Base-by-base conservation (phyloP, 2,797 vertebrate species). In the Sebastes jordani region DNA sequence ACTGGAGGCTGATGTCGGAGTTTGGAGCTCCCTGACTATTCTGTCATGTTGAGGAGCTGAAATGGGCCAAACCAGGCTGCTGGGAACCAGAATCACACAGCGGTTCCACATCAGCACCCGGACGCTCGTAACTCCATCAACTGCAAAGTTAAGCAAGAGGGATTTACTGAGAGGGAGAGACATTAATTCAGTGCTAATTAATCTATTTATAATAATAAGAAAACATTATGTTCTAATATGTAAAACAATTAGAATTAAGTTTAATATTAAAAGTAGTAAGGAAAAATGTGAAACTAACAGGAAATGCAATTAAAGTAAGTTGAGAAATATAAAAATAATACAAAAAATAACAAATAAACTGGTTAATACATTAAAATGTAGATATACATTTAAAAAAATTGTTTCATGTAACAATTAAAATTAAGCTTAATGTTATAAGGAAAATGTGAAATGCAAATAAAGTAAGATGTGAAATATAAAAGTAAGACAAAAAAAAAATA, bases 51-150 rank as follows among this genome's bases (percentile, higher is more conserved):
- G 82, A 22, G 89, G 66, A 1, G 91, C 81, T 11, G 96, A 83
- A 89, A 97, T 95, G 92, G 95, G 93, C 71, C 94, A 78, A 34
- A 96, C 95, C 56, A 95, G 87, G 6, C 86, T 90, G 16, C 29
- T 2, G 0, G 96, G 94, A 34, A 97, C 89, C 42, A 93, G 90
- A 18, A 86, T 85, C 66, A 90, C 93, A 71, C 84, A 92, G 65
- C 94, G 92, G 29, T 97, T 96, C 97, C 97, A 98, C 89, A 98
- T 97, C 67, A 94, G 87, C 79, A 98, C 93, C 5, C 54, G 85
- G 56, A 97, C 88, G 79, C 95, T 88, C 77, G 83, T 69, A 62
- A 93, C 94, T 80, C 94, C 91, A 7, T 90, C 92, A 55, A 66
- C 96, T 96, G 88, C 74, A 67, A 76, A 14, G 27, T 4, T 30